Percentiles rank a stretch among this genome's conserved stretches.
phyloP scores from a whole-genome alignment of 2,888 invertebrate species.

The Timandra comae region DNA sequence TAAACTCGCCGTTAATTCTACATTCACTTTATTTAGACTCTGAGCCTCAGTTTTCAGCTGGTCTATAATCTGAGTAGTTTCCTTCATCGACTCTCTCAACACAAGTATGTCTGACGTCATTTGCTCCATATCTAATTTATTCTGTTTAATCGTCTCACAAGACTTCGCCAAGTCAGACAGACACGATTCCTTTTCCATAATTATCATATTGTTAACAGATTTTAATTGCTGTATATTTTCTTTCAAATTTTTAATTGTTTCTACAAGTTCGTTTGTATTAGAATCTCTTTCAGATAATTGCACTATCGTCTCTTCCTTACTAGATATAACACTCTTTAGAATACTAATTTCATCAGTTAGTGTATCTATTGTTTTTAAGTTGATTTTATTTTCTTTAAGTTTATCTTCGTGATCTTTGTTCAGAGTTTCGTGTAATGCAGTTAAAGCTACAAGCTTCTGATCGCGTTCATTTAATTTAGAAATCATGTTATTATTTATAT shows the following conservation, averaged over 20 bases:
- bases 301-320: constrained; percentile 35
- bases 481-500: constrained; percentile 25
- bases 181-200: constrained; percentile 45
- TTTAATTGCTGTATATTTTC: constrained; percentile 40
- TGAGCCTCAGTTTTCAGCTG: constrained; percentile 48
- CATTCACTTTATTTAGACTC: constrained; percentile 45
- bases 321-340: constrained; percentile 31
- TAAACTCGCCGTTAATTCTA: constrained; percentile 40
- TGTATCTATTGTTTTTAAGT: constrained; percentile 29
- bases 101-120: constrained; percentile 51
- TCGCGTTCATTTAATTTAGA: constrained; percentile 32
- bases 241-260: constrained; percentile 30
- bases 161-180: constrained; percentile 50
- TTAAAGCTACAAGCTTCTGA: constrained; percentile 28
- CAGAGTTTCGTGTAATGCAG: constrained; percentile 33
- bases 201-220: constrained; percentile 40
- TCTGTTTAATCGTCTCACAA: constrained; percentile 40
- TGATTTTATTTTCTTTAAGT: constrained; percentile 37
- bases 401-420: constrained; percentile 34
- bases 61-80: constrained; percentile 43
- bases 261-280: constrained; percentile 30
- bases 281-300: constrained; percentile 27
- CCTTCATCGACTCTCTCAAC: constrained; percentile 48
- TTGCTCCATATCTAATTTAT: constrained; percentile 46
- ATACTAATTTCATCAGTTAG: constrained; percentile 37